These are phyloP conservation scores for Bombus confusus DNA, from an alignment of 1,140 invertebrate genomes.

Conservation along the genomic window DNA sequence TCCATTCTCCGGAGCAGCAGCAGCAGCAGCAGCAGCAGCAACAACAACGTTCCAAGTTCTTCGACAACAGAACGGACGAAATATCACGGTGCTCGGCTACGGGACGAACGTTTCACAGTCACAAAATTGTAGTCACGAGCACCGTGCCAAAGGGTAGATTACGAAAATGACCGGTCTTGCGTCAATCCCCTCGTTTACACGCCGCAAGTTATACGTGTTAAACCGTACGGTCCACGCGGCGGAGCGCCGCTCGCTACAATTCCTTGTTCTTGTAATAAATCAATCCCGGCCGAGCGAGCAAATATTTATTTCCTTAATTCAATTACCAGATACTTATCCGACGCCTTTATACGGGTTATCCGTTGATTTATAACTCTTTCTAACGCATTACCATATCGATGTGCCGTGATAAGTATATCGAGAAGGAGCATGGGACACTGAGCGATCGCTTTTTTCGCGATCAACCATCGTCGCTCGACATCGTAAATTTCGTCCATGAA, in stretches of 20 bases:
- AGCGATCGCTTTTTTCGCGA: neutral
- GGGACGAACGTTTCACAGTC: slow-evolving; percentile 8
- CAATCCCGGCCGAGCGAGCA: slow-evolving; percentile 29
- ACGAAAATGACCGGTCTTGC: slow-evolving; percentile 63
- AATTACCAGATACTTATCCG: slow-evolving; percentile 60
- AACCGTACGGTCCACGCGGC: slow-evolving; percentile 20
- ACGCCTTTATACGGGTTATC: slow-evolving; percentile 42
- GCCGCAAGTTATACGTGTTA: slow-evolving; percentile 54
- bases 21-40: neutral
- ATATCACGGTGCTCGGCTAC: slow-evolving; percentile 6
- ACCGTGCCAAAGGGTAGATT: slow-evolving; percentile 54
- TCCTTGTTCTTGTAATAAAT: slow-evolving; percentile 61
- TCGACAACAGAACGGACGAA: neutral
- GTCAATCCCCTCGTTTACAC: slow-evolving; percentile 57
- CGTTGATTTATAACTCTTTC: slow-evolving; percentile 58
- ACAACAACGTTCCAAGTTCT: neutral
- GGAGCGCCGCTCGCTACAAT: slow-evolving; percentile 40
- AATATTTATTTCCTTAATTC: slow-evolving; percentile 65
- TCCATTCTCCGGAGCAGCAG: neutral
- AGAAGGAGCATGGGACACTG: neutral
- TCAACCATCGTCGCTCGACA: neutral
- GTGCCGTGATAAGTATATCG: slow-evolving; percentile 18
- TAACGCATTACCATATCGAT: slow-evolving; percentile 31
- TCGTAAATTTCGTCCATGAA: neutral
- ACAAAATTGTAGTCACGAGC: slow-evolving; percentile 42